Conservation (phyloP, 2,888 invertebrate species). For the Euzetes globulus region DNA sequence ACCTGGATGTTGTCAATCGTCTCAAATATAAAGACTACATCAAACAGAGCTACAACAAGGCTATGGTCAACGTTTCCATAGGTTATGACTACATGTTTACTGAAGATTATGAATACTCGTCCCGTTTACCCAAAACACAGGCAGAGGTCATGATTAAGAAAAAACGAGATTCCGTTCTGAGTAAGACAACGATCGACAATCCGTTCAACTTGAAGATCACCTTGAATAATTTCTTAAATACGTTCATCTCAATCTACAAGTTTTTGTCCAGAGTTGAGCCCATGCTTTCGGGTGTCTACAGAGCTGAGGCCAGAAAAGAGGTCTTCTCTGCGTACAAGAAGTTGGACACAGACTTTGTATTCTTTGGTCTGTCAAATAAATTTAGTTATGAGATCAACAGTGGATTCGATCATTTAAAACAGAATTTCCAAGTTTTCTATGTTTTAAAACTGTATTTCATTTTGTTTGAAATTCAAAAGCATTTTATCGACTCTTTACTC, state of each 20-base stretch:
- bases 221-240: not conserved
- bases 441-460: no score
- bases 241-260: not conserved
- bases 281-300: not conserved
- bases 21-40: not conserved
- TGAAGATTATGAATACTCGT: not conserved
- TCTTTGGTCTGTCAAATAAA: no score
- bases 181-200: not conserved
- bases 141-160: not conserved
- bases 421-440: no score
- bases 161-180: not conserved
- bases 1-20: not conserved
- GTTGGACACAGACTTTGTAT: no score
- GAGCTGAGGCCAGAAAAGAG: not conserved
- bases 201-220: not conserved
- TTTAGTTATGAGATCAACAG: no score
- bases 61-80: not conserved
- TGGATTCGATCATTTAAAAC: no score
- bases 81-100: not conserved
- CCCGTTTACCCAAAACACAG: not conserved
- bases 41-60: not conserved
- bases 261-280: not conserved
- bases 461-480: no score
- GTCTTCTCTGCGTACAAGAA: not conserved
- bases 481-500: no score